These are phyloP conservation scores for Dione juno DNA, from an alignment of 2,888 invertebrate genomes.

Conservation along the genomic window DNA sequence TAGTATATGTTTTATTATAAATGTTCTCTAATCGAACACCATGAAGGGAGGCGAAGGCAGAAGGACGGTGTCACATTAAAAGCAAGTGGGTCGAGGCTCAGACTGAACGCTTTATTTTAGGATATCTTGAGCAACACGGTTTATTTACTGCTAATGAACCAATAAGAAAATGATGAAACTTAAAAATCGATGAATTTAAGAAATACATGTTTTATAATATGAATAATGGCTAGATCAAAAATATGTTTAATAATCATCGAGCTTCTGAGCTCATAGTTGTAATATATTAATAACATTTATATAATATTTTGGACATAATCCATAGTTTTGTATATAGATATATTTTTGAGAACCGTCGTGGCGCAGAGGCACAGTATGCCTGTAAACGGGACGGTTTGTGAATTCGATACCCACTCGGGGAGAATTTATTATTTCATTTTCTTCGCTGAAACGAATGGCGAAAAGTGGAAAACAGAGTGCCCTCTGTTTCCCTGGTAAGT, in stretches of 20 bases:
- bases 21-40: too few relatives aligned
- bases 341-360: too few relatives aligned
- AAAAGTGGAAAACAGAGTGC: too few relatives aligned
- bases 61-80: slow-evolving; percentile 41
- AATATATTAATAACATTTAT: background rate
- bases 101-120: slow-evolving; percentile 62
- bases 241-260: background rate
- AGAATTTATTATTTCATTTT: too few relatives aligned
- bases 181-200: background rate
- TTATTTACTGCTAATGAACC: slow-evolving; percentile 26
- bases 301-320: too few relatives aligned
- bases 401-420: too few relatives aligned
- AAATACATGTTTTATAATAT: background rate
- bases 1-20: too few relatives aligned
- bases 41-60: slow-evolving; percentile 36
- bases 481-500: too few relatives aligned
- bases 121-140: slow-evolving; percentile 65
- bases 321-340: too few relatives aligned
- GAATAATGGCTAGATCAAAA: background rate
- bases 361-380: too few relatives aligned
- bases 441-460: too few relatives aligned
- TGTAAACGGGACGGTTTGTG: too few relatives aligned
- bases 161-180: background rate
- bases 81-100: slow-evolving; percentile 72
- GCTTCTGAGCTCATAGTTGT: background rate